Evolutionary conservation across 2,113 vertebrate species (phyloP), one percentile per base, ranked within the genome.

Genomic region (Morone saxatilis): DNA sequence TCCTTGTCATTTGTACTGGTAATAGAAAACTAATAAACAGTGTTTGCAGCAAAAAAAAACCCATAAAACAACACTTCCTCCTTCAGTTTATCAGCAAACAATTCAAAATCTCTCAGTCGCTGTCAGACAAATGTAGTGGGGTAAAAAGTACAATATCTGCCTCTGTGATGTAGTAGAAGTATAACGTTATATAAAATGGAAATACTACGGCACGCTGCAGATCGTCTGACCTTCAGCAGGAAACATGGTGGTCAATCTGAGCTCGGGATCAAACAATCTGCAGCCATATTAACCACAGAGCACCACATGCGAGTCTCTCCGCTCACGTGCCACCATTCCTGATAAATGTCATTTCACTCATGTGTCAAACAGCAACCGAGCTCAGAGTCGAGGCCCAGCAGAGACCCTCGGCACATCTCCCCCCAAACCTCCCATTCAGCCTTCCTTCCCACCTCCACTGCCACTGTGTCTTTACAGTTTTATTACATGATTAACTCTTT

Each of bases 301-400:
- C 31, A 4, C n/a, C 31, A 2, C 9, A 11, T 60, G 56, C 45
- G 65, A 36, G 51, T 56, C 41, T 62, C 4, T 54, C 63, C 43
- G 14, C 48, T 17, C 31, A 76, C 43, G 36, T 7, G 40, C 0
- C 76, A 57, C 25, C 67, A 65, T 72, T 71, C 69, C 59, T 75
- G 17, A 82, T 68, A 72, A 83, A 76, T 76, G 66, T 17, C 45
- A 72, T 59, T 59, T 81, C 62, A 63, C 80, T 83, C 66, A n/a
- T 75, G 71, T 81, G 71, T 66, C 80, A 53, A 57, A 77, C 1
- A 63, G 20, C 20, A 16, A n/a, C n/a, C 63, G 14, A 40, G 48
- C 59, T 63, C 68, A 45, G 48, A 61, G 47, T 40, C 31, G 43
- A 54, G 47, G 61, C 51, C 31, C n/a, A 38, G 36, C 48, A 41